These are phyloP conservation scores for Paracentrotus lividus DNA, from an alignment of 53 echinoderm and acorn worm genomes.

Conservation along the genomic window DNA sequence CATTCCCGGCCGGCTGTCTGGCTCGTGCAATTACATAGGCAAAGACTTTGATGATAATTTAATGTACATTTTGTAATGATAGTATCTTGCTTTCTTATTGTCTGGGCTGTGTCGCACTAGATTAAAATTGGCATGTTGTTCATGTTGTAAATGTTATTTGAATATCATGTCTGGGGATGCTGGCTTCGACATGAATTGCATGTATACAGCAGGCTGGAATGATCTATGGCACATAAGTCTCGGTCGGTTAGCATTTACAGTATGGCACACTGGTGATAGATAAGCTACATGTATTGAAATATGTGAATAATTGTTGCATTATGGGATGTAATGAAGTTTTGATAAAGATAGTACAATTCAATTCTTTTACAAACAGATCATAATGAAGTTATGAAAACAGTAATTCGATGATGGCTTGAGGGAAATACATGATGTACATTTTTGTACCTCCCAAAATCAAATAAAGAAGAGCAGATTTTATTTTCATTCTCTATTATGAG, in stretches of 20 bases:
- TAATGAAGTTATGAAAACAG: no score
- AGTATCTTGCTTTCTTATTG: neutral
- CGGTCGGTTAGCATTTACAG: neutral
- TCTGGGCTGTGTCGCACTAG: slow-evolving; percentile 38
- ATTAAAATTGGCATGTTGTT: slow-evolving; percentile 33
- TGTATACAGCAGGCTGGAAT: neutral
- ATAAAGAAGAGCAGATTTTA: no score
- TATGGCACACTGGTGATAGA: neutral
- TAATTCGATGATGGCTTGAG: no score
- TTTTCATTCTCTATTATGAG: no score
- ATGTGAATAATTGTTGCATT: neutral
- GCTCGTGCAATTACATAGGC: slow-evolving; percentile 46
- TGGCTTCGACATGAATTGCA: neutral
- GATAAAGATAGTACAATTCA: no score
- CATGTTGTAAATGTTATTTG: slow-evolving; percentile 38
- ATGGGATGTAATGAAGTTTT: no score
- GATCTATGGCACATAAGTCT: neutral
- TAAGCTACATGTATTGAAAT: neutral
- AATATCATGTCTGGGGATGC: slow-evolving; percentile 48
- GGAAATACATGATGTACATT: no score
- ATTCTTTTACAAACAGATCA: no score
- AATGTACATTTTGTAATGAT: slow-evolving; percentile 49
- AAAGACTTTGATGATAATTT: slow-evolving; percentile 16
- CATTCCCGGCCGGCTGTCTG: slow-evolving; percentile 18
- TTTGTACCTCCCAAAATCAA: no score